Base-by-base conservation (phyloP, 2,888 invertebrate genomes). In the Ectemnius cavifrons region DNA sequence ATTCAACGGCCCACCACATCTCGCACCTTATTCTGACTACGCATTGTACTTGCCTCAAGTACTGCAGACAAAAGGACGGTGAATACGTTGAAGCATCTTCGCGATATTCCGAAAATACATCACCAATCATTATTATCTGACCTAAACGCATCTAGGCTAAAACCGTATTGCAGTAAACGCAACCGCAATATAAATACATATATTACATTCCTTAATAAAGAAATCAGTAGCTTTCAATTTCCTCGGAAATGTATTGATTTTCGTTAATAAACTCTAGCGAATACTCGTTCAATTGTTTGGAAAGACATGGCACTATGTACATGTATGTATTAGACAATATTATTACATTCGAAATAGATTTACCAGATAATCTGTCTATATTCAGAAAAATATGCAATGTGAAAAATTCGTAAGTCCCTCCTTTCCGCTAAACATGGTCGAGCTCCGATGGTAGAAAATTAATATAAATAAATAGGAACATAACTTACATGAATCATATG, bases 251-350 rank as follows among this genome's bases (percentile, higher is more conserved):
- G 66, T 65, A 71, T 72, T 73, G 47, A 57, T 67, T 77, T 66
- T 61, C 57, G 60, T 66, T 57, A n/a, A 56, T 52, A 72, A 52
- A 76, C 69, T 78, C 68, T 60, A 57, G 63, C 52, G 23, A 47
- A 78, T 70, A 72, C 46, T 52, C 62, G 57, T 59, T 64, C 65
- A 63, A 23, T 66, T 23, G 65, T 63, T 75, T 75, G 69, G 73
- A 78, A 80, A 81, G 72, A 80, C 78, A 71, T 81, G 81, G 78
- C 81, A 78, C 77, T 80, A 80, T 80, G 49, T 78, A 81, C 68
- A 81, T 57, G 46, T 68, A 66, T 77, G 63, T 75, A 68, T 67
- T 67, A 16, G 16, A 52, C 18, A 73, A 69, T 49, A 16, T 71
- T 27, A 49, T 80, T 67, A 67, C 63, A 65, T 63, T 72, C 56